Conservation (phyloP, 2,888 invertebrate genomes). For the Heliconius hortense region DNA sequence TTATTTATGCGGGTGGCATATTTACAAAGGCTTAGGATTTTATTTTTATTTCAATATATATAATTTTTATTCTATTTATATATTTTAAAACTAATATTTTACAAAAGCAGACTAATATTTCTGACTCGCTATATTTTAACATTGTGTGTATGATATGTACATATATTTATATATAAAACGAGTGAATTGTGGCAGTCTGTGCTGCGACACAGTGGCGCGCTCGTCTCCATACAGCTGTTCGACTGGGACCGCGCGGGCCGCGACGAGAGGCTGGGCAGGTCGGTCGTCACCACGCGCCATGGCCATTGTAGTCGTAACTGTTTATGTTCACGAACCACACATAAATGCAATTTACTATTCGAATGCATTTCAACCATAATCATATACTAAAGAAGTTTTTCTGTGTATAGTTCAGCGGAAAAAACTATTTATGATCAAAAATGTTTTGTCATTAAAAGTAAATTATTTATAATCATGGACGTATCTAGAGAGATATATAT, state of each 20-base stretch:
- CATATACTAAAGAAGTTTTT: background rate
- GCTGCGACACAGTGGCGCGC: slow-evolving; percentile 62
- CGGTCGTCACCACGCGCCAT: slow-evolving; percentile 58
- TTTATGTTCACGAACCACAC: slow-evolving; percentile 4
- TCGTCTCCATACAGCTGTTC: slow-evolving; percentile 85
- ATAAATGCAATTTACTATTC: slow-evolving; percentile 12
- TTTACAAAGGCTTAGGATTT: slow-evolving; percentile 17
- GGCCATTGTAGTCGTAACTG: background rate
- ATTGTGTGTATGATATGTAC: slow-evolving; percentile 36
- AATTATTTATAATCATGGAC: too few relatives aligned
- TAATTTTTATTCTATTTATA: background rate
- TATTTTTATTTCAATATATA: background rate
- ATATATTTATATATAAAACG: slow-evolving; percentile 36
- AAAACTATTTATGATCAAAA: background rate
- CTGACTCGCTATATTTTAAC: slow-evolving; percentile 23
- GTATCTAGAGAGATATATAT: too few relatives aligned
- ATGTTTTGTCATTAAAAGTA: background rate
- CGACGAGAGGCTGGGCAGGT: slow-evolving; percentile 97
- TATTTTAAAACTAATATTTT: slow-evolving; percentile 1
- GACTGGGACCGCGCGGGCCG: slow-evolving; percentile 96
- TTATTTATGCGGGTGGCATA: slow-evolving; percentile 18
- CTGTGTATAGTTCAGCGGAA: background rate
- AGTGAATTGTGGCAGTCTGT: slow-evolving; percentile 75
- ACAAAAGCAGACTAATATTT: slow-evolving; percentile 32
- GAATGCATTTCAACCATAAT: background rate